Percentiles rank a stretch among this genome's conserved stretches.
Conservation (phyloP, 2,797 vertebrate genomes). For the Hyperoplus lanceolatus region DNA sequence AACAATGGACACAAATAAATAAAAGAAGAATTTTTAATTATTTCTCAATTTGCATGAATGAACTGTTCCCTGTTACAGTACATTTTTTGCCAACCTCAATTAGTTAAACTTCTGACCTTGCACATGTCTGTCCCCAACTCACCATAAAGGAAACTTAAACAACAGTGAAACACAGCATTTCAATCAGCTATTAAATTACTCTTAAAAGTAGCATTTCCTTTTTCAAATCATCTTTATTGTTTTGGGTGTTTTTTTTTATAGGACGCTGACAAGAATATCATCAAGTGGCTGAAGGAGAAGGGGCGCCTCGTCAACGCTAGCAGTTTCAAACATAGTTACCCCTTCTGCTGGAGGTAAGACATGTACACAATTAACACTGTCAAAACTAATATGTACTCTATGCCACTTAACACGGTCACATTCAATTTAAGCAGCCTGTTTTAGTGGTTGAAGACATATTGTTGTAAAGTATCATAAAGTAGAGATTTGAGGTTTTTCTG, state of each 20-base stretch:
- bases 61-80: not conserved
- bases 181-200: not conserved
- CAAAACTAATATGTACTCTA: not conserved
- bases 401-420: too few species aligned
- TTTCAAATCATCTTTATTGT: not conserved
- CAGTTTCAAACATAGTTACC: slow-evolving; percentile 93
- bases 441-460: slow-evolving; percentile 7
- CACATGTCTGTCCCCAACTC: too few species aligned
- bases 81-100: not conserved
- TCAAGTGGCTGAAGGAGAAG: slow-evolving; percentile 92
- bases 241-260: slow-evolving; percentile 64
- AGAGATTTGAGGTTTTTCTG: slow-evolving; percentile 9
- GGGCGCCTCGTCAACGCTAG: slow-evolving; percentile 89
- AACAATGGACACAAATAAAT: too few species aligned
- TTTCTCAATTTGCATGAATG: not conserved
- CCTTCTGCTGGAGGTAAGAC: slow-evolving; percentile 98
- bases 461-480: not conserved
- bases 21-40: not conserved
- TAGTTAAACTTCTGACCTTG: not conserved
- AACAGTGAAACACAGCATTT: not conserved
- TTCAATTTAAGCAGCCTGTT: not conserved
- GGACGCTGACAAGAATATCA: slow-evolving; percentile 98
- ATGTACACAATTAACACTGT: not conserved
- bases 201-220: not conserved
- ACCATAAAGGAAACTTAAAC: not conserved